Evolutionary conservation across 2,888 invertebrate genomes (phyloP), one percentile per base, ranked within the genome.

Genomic region (Drosophila incognita): DNA sequence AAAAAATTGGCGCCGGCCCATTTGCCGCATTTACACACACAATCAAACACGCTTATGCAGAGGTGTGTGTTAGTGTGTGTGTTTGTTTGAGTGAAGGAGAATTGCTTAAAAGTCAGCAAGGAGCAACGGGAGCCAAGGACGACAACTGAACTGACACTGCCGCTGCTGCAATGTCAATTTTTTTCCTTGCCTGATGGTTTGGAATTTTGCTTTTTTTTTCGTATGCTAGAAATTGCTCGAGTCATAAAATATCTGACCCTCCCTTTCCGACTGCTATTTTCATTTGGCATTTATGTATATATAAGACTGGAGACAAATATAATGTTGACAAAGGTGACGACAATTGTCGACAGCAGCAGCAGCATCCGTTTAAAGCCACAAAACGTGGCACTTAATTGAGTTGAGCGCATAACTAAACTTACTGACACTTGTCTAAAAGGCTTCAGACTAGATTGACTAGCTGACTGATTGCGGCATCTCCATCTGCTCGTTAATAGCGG

Each of bases 311-410:
- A 79, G 79, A 70, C 81, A 85, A 90, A 87, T 85, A 78, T 76
- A 67, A 83, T 91, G 81, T 90, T 89, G 89, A 88, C 90, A 79
- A 82, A 87, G 90, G 78, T 89, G 90, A 87, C 90, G 89, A 89
- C 90, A 90, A 90, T 89, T 87, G 87, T 61, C 59, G 71, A 62
- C 72, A 76, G 62, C 38, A 68, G 68, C 15, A 38, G 48, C 31
- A 35, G 10, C 24, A 35, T 13, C 18, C 2, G 29, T 31, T 33
- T 60, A 38, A 38, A 21, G 72, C 33, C 46, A 38, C 35, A 64
- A 65, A 65, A 40, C 15, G 54, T 52, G 59, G 4, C 68, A 57
- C 54, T 69, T 69, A 66, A 81, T 71, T 61, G 51, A 70, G 66
- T 60, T 49, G 51, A 52, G 48, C 62, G 53, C 38, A 24, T 52